phyloP scores from a whole-genome alignment of 2,113 vertebrate species.

The Sphaerodactylus townsendi region DNA sequence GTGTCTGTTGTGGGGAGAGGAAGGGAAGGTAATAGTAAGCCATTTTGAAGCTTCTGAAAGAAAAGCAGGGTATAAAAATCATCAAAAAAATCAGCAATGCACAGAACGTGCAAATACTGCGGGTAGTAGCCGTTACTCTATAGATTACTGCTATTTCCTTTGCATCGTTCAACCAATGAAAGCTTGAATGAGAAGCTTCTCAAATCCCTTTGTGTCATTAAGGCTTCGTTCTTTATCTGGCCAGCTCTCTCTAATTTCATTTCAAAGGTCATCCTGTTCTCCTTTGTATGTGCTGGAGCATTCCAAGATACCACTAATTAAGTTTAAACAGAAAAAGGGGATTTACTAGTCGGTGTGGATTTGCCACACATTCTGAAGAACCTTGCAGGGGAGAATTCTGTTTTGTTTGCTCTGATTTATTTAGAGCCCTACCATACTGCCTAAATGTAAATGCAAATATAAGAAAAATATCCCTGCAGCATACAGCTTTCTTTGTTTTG shows the following conservation, averaged over 20 bases:
- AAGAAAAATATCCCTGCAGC: not conserved
- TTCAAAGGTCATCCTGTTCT: slow-evolving; percentile 16
- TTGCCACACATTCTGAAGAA: not conserved
- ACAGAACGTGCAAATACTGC: not conserved
- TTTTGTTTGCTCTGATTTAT: slow-evolving; percentile 20
- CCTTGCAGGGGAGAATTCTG: not conserved
- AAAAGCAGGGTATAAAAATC: no score
- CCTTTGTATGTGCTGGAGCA: slow-evolving; percentile 15
- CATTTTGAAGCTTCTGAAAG: no score
- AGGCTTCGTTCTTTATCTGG: not conserved
- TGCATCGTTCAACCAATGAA: not conserved
- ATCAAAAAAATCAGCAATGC: not conserved
- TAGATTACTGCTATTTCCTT: not conserved
- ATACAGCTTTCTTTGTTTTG: not conserved
- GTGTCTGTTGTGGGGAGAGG: no score
- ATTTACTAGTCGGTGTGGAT: slow-evolving; percentile 2
- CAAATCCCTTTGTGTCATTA: not conserved
- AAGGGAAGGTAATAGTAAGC: no score
- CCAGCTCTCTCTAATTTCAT: slow-evolving; percentile 12
- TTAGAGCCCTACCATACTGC: not conserved
- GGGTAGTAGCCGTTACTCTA: not conserved
- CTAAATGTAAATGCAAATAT: slow-evolving; percentile 7
- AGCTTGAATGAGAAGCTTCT: not conserved
- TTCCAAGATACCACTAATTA: slow-evolving; percentile 23
- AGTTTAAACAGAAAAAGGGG: slow-evolving; percentile 16